Conservation (phyloP, 2,113 vertebrate genomes). For the Chunga burmeisteri region DNA sequence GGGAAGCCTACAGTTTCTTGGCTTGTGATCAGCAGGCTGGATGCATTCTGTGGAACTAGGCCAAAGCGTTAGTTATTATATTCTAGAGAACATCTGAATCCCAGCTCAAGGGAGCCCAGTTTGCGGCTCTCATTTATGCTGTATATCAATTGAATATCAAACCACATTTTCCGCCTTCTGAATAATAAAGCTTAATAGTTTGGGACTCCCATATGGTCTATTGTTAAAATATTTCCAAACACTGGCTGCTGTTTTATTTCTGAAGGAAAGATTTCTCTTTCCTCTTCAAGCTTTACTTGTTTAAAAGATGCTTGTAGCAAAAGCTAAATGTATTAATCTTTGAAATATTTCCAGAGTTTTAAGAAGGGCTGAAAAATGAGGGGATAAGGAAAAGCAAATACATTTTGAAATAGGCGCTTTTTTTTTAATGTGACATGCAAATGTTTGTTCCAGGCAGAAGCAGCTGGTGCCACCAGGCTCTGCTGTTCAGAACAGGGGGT, state of each 20-base stretch:
- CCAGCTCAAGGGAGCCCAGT: conserved; percentile 54
- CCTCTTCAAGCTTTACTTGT: not conserved
- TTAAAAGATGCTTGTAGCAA: conserved; percentile 28
- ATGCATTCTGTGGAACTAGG: conserved; percentile 63
- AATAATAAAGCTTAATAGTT: conserved; percentile 72
- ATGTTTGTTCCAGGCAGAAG: conserved; percentile 51
- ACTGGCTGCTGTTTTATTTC: conserved; percentile 51
- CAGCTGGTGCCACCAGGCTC: conserved; percentile 70
- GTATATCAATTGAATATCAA: conserved; percentile 69
- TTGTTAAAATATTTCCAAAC: conserved; percentile 72
- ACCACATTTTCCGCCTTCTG: conserved; percentile 68
- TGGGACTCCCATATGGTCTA: conserved; percentile 70
- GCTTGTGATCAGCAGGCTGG: conserved; percentile 59
- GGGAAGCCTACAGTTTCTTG: conserved; percentile 22
- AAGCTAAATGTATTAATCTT: not conserved
- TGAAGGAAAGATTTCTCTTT: conserved; percentile 27
- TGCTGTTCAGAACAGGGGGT: conserved; percentile 48
- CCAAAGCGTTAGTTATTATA: conserved; percentile 67
- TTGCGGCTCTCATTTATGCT: conserved; percentile 64
- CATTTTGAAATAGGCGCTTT: conserved; percentile 21
- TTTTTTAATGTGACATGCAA: conserved; percentile 49
- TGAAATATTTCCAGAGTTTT: not conserved
- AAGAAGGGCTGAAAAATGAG: not conserved
- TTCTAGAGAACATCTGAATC: conserved; percentile 68
- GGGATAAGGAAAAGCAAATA: conserved; percentile 26